These are phyloP conservation scores for Gymnodraco acuticeps DNA, from an alignment of 2,797 vertebrate species.

Conservation along the genomic window DNA sequence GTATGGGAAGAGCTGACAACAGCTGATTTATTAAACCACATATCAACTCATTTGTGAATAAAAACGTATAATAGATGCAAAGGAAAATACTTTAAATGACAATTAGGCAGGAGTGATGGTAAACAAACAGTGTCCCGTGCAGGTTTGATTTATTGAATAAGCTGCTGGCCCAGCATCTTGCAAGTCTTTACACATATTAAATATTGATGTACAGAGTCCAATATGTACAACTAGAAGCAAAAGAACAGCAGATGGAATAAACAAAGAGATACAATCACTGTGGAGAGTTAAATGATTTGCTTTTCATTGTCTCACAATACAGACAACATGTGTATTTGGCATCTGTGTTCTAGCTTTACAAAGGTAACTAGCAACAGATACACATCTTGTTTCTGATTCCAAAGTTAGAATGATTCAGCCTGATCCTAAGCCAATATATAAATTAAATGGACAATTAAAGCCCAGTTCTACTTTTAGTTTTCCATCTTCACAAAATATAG, in stretches of 20 bases:
- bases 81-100: conserved; percentile 37
- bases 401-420: conserved; percentile 7
- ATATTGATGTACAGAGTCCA: conserved; percentile 49
- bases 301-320: too few species aligned
- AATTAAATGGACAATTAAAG: not conserved
- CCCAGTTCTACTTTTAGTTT: conserved; percentile 1
- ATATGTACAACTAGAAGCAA: conserved; percentile 3
- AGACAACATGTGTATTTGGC: not conserved
- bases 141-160: conserved; percentile 50
- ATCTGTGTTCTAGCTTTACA: conserved; percentile 1
- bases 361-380: not conserved
- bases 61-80: conserved; percentile 36
- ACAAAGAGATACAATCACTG: conserved; percentile 6
- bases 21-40: conserved; percentile 45
- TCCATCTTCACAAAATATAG: not conserved
- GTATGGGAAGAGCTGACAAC: conserved; percentile 34
- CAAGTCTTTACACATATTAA: conserved; percentile 44
- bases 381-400: not conserved
- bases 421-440: not conserved
- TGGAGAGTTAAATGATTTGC: not conserved
- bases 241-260: conserved; percentile 10
- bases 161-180: conserved; percentile 34
- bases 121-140: conserved; percentile 12
- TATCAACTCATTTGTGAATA: conserved; percentile 39
- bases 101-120: conserved; percentile 48